These are phyloP conservation scores for Cebidichthys violaceus DNA, from an alignment of 2,113 vertebrate genomes.

Conservation along the genomic window DNA sequence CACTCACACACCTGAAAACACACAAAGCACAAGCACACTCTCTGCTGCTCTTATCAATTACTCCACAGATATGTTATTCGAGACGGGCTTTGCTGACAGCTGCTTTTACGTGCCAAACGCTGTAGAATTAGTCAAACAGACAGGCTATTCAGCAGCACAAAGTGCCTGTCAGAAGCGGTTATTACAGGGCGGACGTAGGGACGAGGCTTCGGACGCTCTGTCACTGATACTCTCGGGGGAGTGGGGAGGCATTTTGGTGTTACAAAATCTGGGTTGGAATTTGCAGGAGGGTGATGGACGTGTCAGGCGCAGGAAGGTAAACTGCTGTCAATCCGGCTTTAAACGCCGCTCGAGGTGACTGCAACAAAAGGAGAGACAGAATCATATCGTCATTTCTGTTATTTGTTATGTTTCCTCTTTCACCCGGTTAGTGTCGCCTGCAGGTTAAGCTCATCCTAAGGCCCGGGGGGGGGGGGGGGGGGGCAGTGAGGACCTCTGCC, in stretches of 20 bases:
- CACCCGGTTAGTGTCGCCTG: constrained; percentile 39
- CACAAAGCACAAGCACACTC: not conserved
- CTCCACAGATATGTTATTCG: constrained; percentile 44
- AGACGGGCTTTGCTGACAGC: constrained; percentile 35
- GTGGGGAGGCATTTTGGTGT: not conserved
- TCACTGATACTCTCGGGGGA: constrained; percentile 36
- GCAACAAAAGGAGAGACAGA: constrained; percentile 39
- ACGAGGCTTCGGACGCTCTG: constrained; percentile 23
- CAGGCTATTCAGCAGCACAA: constrained; percentile 42
- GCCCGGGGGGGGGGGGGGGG: not conserved
- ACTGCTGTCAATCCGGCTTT: constrained; percentile 55
- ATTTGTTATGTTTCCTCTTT: not conserved
- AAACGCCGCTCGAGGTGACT: constrained; percentile 32
- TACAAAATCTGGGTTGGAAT: constrained; percentile 40
- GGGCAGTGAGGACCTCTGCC: constrained; percentile 33
- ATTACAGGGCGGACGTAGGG: constrained; percentile 46
- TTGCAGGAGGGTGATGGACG: constrained; percentile 37
- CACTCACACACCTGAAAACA: constrained; percentile 28
- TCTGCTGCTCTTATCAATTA: constrained; percentile 36
- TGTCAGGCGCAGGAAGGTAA: constrained; percentile 49
- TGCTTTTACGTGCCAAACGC: constrained; percentile 37
- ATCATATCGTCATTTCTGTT: constrained; percentile 33
- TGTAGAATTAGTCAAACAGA: constrained; percentile 45
- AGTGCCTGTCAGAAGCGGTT: constrained; percentile 43
- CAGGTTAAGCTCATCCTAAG: constrained; percentile 21